Conservation (phyloP, 2,113 vertebrate genomes). For the Triplophysa tibetana region DNA sequence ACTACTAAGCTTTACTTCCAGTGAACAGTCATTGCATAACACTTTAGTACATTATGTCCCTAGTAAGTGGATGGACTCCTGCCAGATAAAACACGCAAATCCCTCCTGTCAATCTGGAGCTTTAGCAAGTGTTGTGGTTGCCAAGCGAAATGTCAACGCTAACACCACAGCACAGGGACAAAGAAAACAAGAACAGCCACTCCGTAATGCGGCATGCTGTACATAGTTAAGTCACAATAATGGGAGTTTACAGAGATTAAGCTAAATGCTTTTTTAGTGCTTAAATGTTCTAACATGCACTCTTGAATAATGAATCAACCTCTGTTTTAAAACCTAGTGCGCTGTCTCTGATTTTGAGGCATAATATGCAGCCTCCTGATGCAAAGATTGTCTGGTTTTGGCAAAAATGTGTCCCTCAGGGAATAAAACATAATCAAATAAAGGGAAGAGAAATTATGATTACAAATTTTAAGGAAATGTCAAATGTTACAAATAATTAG, state of each 20-base stretch:
- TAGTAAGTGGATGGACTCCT: constrained; percentile 37
- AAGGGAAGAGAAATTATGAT: too few relatives aligned
- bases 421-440: too few relatives aligned
- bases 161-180: constrained; percentile 30
- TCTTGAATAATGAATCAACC: background rate
- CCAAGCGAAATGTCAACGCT: constrained; percentile 45
- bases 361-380: too few relatives aligned
- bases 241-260: constrained; percentile 7
- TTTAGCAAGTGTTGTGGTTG: constrained; percentile 41
- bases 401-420: too few relatives aligned
- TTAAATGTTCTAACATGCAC: background rate
- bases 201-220: background rate
- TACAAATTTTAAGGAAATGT: too few relatives aligned
- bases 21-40: constrained; percentile 25
- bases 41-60: constrained; percentile 51
- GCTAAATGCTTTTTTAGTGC: background rate
- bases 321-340: too few relatives aligned
- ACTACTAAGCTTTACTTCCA: background rate
- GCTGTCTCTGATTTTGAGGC: too few relatives aligned
- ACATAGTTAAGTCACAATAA: background rate
- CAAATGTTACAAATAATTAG: too few relatives aligned
- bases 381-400: too few relatives aligned
- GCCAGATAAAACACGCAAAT: constrained; percentile 56
- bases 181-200: constrained; percentile 30
- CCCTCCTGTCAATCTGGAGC: constrained; percentile 56